Base-by-base conservation (phyloP, 2,888 invertebrate species). In the Anoplius nigerrimus region DNA sequence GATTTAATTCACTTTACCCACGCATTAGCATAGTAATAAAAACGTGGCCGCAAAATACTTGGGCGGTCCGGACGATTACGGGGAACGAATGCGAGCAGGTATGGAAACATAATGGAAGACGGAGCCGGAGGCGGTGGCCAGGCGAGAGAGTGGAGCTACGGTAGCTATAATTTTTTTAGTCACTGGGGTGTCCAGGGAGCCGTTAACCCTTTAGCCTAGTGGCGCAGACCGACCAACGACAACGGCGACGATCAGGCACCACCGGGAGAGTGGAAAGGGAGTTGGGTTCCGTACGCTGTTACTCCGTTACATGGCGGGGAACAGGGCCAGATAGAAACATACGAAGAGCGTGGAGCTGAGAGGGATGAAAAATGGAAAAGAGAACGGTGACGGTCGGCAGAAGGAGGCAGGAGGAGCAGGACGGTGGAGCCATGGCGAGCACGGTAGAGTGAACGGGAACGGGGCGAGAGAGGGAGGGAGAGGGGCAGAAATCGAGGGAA, bases 181-280 rank as follows among this genome's bases (percentile, higher is more conserved):
- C 69, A 34, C 64, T 52, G 58, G 53, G 56, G 48, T 56, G 62
- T 69, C 70, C 54, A 59, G 69, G 71, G 69, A 69, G 71, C 73
- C 75, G 71, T 75, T 75, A 78, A 79, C 75, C 79, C 78, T 79
- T 80, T 74, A 80, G 78, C 73, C 78, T 78, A 78, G 58, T 78
- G 64, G 67, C 68, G 64, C 53, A 53, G 56, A 16, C 58, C 63
- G 63, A 66, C 56, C 72, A 68, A 52, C 69, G 65, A 46, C 59
- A 71, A 66, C 61, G 58, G 54, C 65, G 55, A 52, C 63, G 59
- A 43, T 58, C 34, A 62, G 61, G 2, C 24, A 63, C 53, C 58
- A 64, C 34, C 45, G 42, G 55, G 46, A 46, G 55, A 21, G 42
- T 56, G 43, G 45, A 27, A 60, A 58, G 61, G 52, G 64, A 51